Base-by-base conservation (phyloP, 2,888 invertebrate genomes). In the Chironomus riparius region DNA sequence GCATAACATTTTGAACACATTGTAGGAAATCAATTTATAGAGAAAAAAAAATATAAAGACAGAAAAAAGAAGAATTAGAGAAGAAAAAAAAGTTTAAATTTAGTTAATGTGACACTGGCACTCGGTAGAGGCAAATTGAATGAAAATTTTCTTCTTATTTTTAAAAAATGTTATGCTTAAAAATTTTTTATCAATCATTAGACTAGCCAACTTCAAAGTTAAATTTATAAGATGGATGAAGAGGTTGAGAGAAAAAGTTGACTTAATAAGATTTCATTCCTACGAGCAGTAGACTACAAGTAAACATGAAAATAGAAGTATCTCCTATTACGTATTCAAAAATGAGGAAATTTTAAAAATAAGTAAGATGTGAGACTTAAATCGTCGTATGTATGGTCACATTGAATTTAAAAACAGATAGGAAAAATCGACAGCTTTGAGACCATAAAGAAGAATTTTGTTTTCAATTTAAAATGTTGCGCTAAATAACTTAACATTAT, bases 1-100 rank as follows among this genome's bases (percentile, higher is more conserved):
- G 38, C 72, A 74, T 62, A 68, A 74, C 74, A 74, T 74, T 74
- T 74, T 74, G 68, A 74, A 48, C 74, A 74, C 74, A 74, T 74
- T 74, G 74, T 74, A 74, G 62, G 71, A 22, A 70, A 48, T 22
- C 56, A 38, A 22, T 28, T 28, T 28, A 56, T 18, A 38, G 47
- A 65, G 18, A 74, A 61, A 62, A 74, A n/a, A 50, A 38, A 38
- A 38, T 38, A 38, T 38, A 38, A 38, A 7, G 38, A 47, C 21
- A 50, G 61, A 47, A 50, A 65, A 38, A 62, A 68, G 62, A 61
- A 68, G 61, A 74, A 68, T 74, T 72, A 61, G 56, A 56, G 65
- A 13, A 4, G 21, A 21, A 65, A 21, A 50, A 65, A 24, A 65
- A 65, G 22, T n/a, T 56, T 15, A 56, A 56, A 15, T 56, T 56